Conservation (phyloP, 2,888 invertebrate genomes). For the Zaprionus bogoriensis region DNA sequence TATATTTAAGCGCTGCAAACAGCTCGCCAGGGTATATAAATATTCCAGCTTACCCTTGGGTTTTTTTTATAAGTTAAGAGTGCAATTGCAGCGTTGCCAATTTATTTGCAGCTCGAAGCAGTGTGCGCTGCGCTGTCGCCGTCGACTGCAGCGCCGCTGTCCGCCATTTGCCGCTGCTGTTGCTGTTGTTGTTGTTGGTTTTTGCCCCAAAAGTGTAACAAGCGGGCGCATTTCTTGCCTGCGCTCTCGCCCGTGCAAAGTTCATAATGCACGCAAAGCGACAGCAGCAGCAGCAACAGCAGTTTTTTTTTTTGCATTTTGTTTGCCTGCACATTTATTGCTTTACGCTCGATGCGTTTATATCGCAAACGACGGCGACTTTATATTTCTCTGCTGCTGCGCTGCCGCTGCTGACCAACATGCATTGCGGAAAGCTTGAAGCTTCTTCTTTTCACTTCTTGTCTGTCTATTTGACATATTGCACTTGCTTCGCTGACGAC, state of each 20-base stretch:
- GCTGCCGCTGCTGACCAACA: constrained; percentile 50
- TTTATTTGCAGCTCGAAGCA: constrained; percentile 27
- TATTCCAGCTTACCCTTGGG: not conserved
- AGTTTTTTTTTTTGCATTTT: constrained; percentile 24
- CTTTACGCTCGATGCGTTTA: constrained; percentile 78
- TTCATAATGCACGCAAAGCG: constrained; percentile 73
- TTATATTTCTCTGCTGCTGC: constrained; percentile 25
- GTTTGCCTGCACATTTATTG: constrained; percentile 71
- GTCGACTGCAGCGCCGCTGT: constrained; percentile 30
- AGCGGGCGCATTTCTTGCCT: constrained; percentile 37
- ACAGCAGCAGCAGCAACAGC: too few species aligned
- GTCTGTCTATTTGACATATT: constrained; percentile 71
- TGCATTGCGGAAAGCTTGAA: constrained; percentile 57
- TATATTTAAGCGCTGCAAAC: too few species aligned
- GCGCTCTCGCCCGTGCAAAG: constrained; percentile 71
- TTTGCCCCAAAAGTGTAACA: constrained; percentile 55
- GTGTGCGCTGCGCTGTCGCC: constrained; percentile 39
- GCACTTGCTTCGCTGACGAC: constrained; percentile 53
- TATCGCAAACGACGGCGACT: constrained; percentile 37
- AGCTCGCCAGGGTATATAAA: too few species aligned
- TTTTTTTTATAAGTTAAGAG: not conserved
- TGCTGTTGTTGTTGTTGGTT: constrained; percentile 22
- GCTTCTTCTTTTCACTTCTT: constrained; percentile 30
- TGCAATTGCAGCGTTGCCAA: constrained; percentile 16
- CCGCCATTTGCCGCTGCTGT: constrained; percentile 30